phyloP scores from a whole-genome alignment of 1,140 invertebrate genomes.

The Anastrepha obliqua region DNA sequence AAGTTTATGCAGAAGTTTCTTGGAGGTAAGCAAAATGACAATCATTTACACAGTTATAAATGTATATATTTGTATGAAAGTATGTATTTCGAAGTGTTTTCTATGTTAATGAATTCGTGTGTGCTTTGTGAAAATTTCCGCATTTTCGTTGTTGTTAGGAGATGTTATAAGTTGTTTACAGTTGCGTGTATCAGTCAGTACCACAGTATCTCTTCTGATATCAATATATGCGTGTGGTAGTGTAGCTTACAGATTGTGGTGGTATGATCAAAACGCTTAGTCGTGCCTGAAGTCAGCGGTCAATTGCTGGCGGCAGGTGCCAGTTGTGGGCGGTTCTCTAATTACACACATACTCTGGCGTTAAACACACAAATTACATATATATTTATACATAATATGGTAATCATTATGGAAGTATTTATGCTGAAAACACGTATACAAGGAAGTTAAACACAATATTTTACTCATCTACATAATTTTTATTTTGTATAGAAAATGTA shows the following conservation, averaged over 20 bases:
- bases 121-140: background rate
- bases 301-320: constrained; percentile 38
- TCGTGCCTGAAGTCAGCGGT: constrained; percentile 13
- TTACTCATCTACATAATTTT: background rate
- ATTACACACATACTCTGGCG: background rate
- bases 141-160: background rate
- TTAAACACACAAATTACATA: constrained; percentile 19
- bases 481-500: too few species aligned
- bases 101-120: too few species aligned
- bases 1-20: too few species aligned
- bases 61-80: too few species aligned
- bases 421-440: background rate
- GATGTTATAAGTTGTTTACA: background rate
- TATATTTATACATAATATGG: background rate
- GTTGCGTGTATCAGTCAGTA: background rate
- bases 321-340: constrained; percentile 34
- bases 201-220: background rate
- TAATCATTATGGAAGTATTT: constrained; percentile 34
- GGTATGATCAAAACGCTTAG: constrained; percentile 33
- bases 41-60: too few species aligned
- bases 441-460: background rate
- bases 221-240: background rate
- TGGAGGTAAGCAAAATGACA: too few species aligned
- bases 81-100: too few species aligned
- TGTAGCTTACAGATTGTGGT: constrained; percentile 11